Evolutionary conservation across 2,888 invertebrate genomes (phyloP), one percentile per base, ranked within the genome.

Genomic region (Phymatocera aterrima): DNA sequence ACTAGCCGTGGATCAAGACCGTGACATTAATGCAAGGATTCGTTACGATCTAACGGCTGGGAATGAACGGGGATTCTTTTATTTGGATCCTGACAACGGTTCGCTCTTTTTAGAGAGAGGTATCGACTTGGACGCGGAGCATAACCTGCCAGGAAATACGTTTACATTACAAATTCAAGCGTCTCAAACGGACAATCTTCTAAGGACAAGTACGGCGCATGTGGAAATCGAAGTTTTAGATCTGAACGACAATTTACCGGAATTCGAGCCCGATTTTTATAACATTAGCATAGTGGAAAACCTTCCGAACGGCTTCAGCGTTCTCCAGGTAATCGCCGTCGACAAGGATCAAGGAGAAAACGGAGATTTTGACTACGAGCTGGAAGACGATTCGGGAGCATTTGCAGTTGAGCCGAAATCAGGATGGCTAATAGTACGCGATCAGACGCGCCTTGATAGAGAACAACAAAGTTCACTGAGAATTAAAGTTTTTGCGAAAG

Each of bases 211-310:
- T 0, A 92, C 94, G 4, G 95, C 97, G 0, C 91, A 95, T 75
- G 93, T 96, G 0, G 96, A 96, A 88, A 91, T 97, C 0, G 94
- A 96, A 89, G 91, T 96, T 2, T 87, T 95, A 48, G 96, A 97
- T 85, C 90, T 96, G 10, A 96, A 97, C 85, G 97, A 97, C 87
- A 97, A 97, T 89, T 91, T 95, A 28, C 97, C 97, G 0, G 95
- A 96, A 84, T 97, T 97, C 83, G 97, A 97, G 88, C 96, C 96
- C 0, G 97, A 97, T 85, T 94, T 96, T 85, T 97, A 97, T 88
- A 97, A 97, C 85, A 97, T 97, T 82, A 97, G 97, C 83, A 97
- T 97, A 81, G 97, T 97, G 60, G 97, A 97, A 88, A 97, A 97
- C 89, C 91, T 97, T 37, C 97, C 97, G 0, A 96, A 96, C 84